Percentiles rank a stretch among this genome's conserved stretches.
phyloP scores from a whole-genome alignment of 2,797 vertebrate genomes.

The Aphelocoma californica region DNA sequence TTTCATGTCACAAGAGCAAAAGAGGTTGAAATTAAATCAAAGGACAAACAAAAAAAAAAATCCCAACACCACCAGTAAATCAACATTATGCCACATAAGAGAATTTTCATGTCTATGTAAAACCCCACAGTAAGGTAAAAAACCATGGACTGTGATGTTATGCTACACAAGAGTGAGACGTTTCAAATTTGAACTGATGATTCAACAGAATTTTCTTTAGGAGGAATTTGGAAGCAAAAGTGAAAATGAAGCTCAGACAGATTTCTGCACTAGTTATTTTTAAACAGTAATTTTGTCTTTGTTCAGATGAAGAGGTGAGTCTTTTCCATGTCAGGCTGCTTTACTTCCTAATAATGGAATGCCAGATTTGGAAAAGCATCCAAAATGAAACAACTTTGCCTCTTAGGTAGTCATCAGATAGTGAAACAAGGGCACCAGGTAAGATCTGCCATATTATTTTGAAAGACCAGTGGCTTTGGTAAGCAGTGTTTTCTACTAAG shows the following conservation, averaged over 20 bases:
- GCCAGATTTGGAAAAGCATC: neutral
- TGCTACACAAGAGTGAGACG: neutral
- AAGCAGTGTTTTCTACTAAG: neutral
- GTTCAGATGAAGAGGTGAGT: neutral
- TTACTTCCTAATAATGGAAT: neutral
- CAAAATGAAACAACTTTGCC: neutral
- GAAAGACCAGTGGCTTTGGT: neutral
- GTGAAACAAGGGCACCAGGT: neutral
- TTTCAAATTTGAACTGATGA: neutral
- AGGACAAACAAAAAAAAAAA: neutral
- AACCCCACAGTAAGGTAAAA: neutral
- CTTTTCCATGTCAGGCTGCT: neutral
- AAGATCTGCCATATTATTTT: neutral
- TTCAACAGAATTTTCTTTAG: slow-evolving; percentile 12
- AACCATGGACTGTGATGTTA: neutral
- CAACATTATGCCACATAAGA: neutral
- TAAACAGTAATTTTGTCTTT: neutral
- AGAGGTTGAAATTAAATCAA: neutral
- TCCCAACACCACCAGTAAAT: neutral
- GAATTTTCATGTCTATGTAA: neutral
- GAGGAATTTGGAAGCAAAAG: slow-evolving; percentile 27
- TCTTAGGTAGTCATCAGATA: neutral
- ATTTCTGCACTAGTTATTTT: neutral
- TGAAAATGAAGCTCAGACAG: neutral
- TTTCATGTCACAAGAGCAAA: neutral